A percentile compares a stretch with the other conserved stretches of the same genome.
Evolutionary conservation across 2,113 vertebrate genomes (phyloP).

Genomic region (Pithys albifrons): DNA sequence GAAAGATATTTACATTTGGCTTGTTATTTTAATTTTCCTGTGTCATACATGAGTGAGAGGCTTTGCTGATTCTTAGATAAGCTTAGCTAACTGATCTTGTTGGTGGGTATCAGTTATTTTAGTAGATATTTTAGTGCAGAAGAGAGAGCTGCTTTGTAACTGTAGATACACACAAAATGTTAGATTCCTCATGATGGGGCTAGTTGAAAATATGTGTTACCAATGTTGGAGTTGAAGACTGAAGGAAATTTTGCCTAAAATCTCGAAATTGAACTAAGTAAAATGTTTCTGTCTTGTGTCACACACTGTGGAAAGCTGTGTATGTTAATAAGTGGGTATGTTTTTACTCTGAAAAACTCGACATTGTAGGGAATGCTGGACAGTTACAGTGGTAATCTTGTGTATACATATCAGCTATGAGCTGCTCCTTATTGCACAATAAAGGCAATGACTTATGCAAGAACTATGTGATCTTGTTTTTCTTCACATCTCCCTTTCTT

Average conservation of each 20-base stretch:
- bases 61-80: neutral
- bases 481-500: neutral
- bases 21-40: neutral
- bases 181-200: neutral
- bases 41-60: neutral
- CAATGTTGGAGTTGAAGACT: neutral
- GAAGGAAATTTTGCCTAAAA: neutral
- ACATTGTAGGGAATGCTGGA: neutral
- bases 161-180: neutral
- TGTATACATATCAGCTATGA: fast-evolving
- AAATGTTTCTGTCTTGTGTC: neutral
- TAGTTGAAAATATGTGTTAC: neutral
- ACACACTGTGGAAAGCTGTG: neutral
- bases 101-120: neutral
- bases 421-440: neutral
- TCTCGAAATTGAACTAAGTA: neutral
- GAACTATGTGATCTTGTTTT: neutral
- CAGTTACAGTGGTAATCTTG: neutral
- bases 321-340: neutral
- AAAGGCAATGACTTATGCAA: neutral
- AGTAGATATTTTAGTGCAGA: neutral
- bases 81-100: neutral
- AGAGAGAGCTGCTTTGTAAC: neutral
- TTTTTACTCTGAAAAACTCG: neutral
- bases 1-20: neutral